Conservation (phyloP, 2,113 vertebrate species). For the Poicephalus gulielmi region DNA sequence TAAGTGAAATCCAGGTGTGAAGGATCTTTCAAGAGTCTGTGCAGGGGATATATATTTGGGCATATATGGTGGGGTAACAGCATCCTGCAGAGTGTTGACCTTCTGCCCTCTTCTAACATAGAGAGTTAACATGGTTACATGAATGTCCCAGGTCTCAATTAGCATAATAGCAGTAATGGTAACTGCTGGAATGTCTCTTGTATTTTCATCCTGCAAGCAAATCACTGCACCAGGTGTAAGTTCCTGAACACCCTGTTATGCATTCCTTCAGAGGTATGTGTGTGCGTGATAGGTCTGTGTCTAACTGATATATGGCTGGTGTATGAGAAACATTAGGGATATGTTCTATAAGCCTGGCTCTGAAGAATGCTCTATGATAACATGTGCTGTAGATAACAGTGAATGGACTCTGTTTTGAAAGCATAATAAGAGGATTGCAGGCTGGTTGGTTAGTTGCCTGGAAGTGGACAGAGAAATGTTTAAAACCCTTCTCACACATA, state of each 20-base stretch:
- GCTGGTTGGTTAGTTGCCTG: constrained; percentile 13
- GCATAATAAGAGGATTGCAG: constrained; percentile 42
- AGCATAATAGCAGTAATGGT: background rate
- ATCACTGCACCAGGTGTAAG: background rate
- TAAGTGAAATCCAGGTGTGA: background rate
- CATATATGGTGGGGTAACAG: background rate
- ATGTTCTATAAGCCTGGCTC: background rate
- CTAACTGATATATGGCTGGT: background rate
- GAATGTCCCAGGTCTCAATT: background rate
- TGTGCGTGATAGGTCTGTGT: background rate
- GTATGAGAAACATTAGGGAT: background rate
- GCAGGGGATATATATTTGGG: background rate
- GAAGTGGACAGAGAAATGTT: constrained; percentile 39
- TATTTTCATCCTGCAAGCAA: background rate
- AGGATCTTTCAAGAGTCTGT: background rate
- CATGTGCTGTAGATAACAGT: background rate
- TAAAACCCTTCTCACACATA: constrained; percentile 43
- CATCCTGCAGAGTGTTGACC: background rate
- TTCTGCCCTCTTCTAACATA: background rate
- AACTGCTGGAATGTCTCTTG: background rate
- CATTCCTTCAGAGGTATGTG: background rate
- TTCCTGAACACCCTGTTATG: background rate
- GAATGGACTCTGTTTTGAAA: background rate
- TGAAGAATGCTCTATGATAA: background rate
- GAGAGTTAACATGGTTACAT: background rate